Conservation (phyloP, 2,797 vertebrate genomes). For the Pangasius mekongensis region DNA sequence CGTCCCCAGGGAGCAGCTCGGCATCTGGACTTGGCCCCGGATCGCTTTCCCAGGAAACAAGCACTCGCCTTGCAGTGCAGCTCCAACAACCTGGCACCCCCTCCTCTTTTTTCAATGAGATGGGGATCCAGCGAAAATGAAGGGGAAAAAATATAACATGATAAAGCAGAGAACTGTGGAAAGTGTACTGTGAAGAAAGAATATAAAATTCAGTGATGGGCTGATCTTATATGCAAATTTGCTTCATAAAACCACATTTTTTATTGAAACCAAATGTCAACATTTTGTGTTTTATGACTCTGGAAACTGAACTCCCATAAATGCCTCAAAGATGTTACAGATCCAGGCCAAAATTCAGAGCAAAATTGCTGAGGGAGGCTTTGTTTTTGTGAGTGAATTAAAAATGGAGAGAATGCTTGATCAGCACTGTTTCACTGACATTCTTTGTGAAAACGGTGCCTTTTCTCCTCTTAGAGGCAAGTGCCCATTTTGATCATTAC, state of each 20-base stretch:
- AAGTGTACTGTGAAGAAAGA: not conserved
- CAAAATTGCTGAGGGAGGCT: conserved; percentile 17
- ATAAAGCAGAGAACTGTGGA: not conserved
- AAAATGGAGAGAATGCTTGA: conserved; percentile 19
- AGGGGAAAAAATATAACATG: not conserved
- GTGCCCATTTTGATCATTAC: conserved; percentile 3
- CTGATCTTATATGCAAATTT: not conserved
- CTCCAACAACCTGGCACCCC: conserved; percentile 76
- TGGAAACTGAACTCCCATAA: conserved; percentile 25
- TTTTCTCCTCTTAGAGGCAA: not conserved
- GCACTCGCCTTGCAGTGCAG: conserved; percentile 76
- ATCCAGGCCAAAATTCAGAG: not conserved
- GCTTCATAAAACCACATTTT: conserved; percentile 2
- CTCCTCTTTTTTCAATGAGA: conserved; percentile 39
- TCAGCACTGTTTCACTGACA: conserved; percentile 26
- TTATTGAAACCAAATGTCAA: conserved; percentile 21
- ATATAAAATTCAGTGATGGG: conserved; percentile 6
- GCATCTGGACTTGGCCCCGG: conserved; percentile 89
- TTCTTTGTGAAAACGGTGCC: not conserved
- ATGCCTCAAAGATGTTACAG: conserved; percentile 7
- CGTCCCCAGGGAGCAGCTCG: conserved; percentile 80
- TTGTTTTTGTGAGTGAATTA: conserved; percentile 30
- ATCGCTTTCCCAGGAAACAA: conserved; percentile 92
- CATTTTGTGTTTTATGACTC: conserved; percentile 19
- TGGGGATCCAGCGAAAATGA: conserved; percentile 22